Evolutionary conservation across 2,113 vertebrate species (phyloP), one percentile per base, ranked within the genome.

Genomic region (Camarhynchus parvulus): DNA sequence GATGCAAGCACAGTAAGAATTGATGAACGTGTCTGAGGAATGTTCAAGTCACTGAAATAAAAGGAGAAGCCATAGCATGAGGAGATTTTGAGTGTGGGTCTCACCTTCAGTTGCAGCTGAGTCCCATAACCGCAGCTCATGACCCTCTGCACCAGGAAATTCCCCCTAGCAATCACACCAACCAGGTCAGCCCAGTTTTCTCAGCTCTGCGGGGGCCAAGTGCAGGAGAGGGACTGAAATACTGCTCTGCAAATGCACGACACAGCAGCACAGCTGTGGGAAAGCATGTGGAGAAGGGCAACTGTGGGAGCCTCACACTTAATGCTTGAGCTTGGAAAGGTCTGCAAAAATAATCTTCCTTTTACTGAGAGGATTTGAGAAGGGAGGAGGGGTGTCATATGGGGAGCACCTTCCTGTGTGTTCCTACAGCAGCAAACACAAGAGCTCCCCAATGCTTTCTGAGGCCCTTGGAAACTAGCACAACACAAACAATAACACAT

Each of bases 321-420:
- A 55, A 67, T 66, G 80, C 56, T 47, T 81, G 35, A 80, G 80
- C 30, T 81, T 31, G 68, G 15, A 89, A 24, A 89, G 24, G 73
- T 92, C 96, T 97, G 96, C 90, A 95, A 88, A 94, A 95, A 64
- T 56, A 89, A 96, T 95, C 59, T 90, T 67, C 46, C 50, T 66
- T 66, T 87, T 87, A 18, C 37, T 58, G 58, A 90, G 64, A 74
- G 46, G 53, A 66, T 58, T 79, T 7, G 1, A 73, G 78, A 82
- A 69, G 30, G 37, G 58, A 92, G 58, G 67, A 87, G 75, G 58
- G 55, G 66, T 62, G 23, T 69, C 2, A 1, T 50, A 37, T 3
- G 8, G 50, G 19, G 78, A 87, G 39, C 6, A 12, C 59, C 94
- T 92, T 94, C 78, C 90, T 95, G 92, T 94, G 87, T 96, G 90